These are phyloP conservation scores for Chlorodrepanis virens DNA, from an alignment of 2,113 vertebrate species.

Conservation along the genomic window DNA sequence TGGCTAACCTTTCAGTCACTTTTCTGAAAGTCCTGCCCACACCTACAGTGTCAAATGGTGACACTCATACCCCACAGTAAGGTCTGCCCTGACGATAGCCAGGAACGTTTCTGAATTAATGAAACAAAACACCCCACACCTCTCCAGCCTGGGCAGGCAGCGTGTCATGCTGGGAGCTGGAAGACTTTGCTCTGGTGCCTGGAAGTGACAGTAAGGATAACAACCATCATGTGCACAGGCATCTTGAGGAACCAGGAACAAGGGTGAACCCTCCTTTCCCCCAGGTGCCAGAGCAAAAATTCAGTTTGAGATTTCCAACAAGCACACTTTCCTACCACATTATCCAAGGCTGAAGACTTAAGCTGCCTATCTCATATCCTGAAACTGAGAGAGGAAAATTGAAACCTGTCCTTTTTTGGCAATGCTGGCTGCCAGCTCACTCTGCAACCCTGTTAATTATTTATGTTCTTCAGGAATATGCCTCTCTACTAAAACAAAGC, in stretches of 20 bases:
- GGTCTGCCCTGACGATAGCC: fast-evolving
- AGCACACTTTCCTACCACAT: neutral
- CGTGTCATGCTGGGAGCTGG: neutral
- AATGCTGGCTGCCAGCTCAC: neutral
- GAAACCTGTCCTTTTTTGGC: neutral
- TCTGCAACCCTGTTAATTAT: constrained; percentile 5
- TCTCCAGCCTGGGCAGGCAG: neutral
- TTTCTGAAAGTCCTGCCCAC: neutral
- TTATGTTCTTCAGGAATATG: neutral
- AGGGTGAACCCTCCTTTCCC: neutral
- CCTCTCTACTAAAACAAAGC: neutral
- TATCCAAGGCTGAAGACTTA: neutral
- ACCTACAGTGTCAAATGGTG: neutral
- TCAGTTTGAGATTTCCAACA: neutral
- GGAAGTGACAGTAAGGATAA: neutral
- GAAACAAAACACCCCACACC: neutral
- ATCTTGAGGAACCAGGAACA: neutral
- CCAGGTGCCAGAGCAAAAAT: neutral
- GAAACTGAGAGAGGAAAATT: neutral
- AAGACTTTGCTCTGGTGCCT: neutral
- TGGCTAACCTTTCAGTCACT: fast-evolving
- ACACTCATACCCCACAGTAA: fast-evolving
- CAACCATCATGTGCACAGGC: fast-evolving
- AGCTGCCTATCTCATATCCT: neutral
- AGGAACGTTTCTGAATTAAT: neutral